phyloP scores from a whole-genome alignment of 1,140 invertebrate genomes.

The Neuroterus valhalla region DNA sequence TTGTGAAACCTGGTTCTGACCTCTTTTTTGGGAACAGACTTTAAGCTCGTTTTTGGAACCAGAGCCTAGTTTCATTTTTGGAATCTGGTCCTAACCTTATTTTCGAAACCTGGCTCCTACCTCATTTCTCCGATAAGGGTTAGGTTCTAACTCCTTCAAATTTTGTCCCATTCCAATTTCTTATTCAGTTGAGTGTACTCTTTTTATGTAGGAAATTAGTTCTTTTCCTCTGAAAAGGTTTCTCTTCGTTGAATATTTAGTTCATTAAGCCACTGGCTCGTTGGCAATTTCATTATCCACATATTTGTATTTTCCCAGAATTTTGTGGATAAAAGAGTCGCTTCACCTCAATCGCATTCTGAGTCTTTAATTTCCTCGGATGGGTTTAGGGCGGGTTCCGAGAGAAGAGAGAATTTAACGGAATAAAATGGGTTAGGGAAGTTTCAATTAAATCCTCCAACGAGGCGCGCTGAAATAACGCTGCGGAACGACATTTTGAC shows the following conservation, averaged over 20 bases:
- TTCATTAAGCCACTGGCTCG: background rate
- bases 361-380: constrained; percentile 20
- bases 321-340: constrained; percentile 27
- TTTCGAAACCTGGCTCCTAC: no score
- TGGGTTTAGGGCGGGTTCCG: background rate
- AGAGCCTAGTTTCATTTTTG: no score
- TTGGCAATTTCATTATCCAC: background rate
- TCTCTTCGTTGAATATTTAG: background rate
- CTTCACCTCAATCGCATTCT: constrained; percentile 23
- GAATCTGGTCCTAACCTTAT: no score
- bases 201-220: background rate
- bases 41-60: no score
- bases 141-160: no score
- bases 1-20: no score
- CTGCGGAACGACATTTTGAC: constrained; percentile 8
- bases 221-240: background rate
- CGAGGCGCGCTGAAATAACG: constrained; percentile 25
- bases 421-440: constrained; percentile 30
- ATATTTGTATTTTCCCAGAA: background rate
- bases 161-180: no score
- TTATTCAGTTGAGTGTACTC: background rate
- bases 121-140: no score
- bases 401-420: constrained; percentile 25
- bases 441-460: constrained; percentile 42
- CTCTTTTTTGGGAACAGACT: no score